These are phyloP conservation scores for Caenorhabditis sp. DNA, from an alignment of 2,888 invertebrate species.

Conservation along the genomic window DNA sequence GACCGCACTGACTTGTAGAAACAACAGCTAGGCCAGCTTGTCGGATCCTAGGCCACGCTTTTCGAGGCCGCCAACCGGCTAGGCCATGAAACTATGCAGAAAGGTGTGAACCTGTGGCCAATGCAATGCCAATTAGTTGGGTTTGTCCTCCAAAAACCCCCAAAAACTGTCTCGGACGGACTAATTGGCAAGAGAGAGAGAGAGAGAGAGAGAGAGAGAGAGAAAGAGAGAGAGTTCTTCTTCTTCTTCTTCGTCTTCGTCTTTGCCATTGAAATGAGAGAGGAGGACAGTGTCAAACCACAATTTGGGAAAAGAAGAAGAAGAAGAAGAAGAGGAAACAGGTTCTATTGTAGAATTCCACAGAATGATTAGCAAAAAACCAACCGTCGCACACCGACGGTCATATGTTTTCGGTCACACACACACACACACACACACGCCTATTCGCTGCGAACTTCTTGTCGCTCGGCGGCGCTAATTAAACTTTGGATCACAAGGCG, in stretches of 20 bases:
- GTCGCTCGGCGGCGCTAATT: too few species aligned
- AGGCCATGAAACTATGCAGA: not conserved
- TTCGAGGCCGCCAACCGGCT: too few species aligned
- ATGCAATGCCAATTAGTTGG: constrained; percentile 11
- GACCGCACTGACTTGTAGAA: too few species aligned
- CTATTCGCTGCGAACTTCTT: too few species aligned
- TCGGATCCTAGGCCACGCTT: too few species aligned
- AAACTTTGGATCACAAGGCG: too few species aligned
- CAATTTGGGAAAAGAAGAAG: not conserved
- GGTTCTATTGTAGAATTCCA: too few species aligned
- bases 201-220: not conserved
- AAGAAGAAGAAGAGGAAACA: not conserved
- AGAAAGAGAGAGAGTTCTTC: not conserved
- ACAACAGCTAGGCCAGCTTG: too few species aligned
- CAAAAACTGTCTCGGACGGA: not conserved
- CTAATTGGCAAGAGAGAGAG: not conserved
- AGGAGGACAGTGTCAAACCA: not conserved
- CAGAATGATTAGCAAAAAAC: too few species aligned
- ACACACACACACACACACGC: too few species aligned
- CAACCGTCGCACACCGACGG: too few species aligned
- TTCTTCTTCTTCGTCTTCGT: not conserved
- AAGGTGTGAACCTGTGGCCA: not conserved
- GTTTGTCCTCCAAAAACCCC: constrained; percentile 21
- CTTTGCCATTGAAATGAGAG: not conserved
- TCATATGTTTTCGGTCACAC: too few species aligned